Percentiles rank a stretch among this genome's conserved stretches.
Conservation (phyloP, 2,113 vertebrate genomes). For the Camelus bactrianus region DNA sequence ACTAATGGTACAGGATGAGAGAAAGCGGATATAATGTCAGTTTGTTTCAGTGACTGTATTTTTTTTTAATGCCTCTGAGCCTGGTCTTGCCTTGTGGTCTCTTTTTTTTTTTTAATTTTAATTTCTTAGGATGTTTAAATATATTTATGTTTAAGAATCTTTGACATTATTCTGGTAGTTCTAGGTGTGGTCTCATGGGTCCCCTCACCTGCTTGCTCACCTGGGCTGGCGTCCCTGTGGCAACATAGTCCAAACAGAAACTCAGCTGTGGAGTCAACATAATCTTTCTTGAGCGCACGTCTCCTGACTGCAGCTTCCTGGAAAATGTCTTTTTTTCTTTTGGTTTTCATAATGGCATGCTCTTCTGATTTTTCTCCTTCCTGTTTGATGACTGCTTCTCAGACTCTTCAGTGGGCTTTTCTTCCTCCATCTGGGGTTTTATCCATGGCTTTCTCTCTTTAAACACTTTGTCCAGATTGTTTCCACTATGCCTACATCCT, state of each 20-base stretch:
- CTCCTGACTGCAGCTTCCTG: not conserved
- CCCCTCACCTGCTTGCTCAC: not conserved
- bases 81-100: not conserved
- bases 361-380: not conserved
- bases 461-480: not conserved
- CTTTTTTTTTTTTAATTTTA: not conserved
- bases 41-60: not conserved
- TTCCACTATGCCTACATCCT: not conserved
- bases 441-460: not conserved
- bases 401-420: not conserved
- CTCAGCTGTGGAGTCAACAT: not conserved
- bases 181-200: not conserved
- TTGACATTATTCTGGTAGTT: not conserved
- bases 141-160: not conserved
- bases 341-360: not conserved
- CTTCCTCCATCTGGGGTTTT: not conserved
- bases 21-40: not conserved
- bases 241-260: not conserved
- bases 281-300: not conserved
- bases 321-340: not conserved
- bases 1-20: not conserved
- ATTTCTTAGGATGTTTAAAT: not conserved
- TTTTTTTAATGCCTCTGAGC: not conserved
- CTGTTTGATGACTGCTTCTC: not conserved
- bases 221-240: not conserved